Evolutionary conservation across 2,797 vertebrate species (phyloP).

Genomic region (Eidolon dupreanum): DNA sequence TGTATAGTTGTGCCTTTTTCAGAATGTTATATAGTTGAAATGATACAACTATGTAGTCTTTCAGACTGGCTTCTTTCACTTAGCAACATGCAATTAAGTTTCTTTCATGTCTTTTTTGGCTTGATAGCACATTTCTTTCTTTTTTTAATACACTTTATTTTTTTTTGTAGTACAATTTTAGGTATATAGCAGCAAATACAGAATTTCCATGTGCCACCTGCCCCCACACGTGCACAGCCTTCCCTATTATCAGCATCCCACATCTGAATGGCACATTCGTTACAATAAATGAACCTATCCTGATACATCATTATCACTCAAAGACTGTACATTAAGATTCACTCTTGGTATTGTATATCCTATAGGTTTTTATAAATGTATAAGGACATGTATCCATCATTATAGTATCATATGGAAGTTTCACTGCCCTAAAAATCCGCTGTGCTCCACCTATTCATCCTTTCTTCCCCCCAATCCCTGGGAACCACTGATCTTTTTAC

Average conservation of each 20-base stretch:
- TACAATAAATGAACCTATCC: neutral
- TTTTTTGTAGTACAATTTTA: neutral
- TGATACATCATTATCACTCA: too few species aligned
- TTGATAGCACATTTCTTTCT: neutral
- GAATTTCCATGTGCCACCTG: neutral
- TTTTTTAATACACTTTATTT: neutral
- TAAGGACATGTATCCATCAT: neutral
- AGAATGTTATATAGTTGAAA: neutral
- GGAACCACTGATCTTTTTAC: neutral
- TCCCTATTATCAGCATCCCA: neutral
- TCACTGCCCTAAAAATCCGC: neutral
- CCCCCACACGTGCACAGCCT: neutral
- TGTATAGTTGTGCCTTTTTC: neutral
- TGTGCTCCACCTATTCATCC: neutral
- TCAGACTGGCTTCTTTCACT: constrained; percentile 1
- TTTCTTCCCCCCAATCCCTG: neutral
- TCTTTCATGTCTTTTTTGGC: neutral
- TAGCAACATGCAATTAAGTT: neutral
- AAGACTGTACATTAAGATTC: too few species aligned
- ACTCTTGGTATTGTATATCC: neutral
- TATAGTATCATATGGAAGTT: neutral
- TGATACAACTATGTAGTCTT: neutral
- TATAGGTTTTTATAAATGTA: neutral
- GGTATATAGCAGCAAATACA: neutral
- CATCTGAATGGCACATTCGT: neutral